Evolutionary conservation across 2,113 vertebrate genomes (phyloP).

Genomic region (Castor canadensis): DNA sequence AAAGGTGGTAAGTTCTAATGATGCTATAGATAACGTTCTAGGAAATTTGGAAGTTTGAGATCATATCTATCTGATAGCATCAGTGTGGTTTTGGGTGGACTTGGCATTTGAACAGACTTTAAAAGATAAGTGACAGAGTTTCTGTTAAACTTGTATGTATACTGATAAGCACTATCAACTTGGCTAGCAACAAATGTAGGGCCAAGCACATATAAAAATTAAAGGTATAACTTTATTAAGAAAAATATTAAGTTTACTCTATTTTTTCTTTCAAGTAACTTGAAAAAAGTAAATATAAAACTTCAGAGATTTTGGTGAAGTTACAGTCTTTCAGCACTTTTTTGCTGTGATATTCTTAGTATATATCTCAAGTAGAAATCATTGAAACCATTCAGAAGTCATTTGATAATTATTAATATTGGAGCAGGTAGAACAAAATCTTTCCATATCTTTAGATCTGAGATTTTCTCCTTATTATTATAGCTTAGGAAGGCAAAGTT

Average conservation of each 20-base stretch:
- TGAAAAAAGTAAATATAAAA: neutral
- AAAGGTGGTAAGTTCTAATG: slow-evolving; percentile 10
- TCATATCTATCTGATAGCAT: neutral
- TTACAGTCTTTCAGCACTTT: neutral
- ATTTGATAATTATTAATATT: slow-evolving; percentile 32
- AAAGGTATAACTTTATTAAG: neutral
- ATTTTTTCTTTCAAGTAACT: slow-evolving; percentile 20
- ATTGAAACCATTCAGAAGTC: neutral
- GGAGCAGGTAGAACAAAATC: neutral
- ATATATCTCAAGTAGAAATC: slow-evolving; percentile 37
- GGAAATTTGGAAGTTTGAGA: slow-evolving; percentile 5
- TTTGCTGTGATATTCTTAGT: neutral
- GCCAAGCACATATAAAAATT: neutral
- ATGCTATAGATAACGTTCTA: neutral
- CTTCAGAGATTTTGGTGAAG: neutral
- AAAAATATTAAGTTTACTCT: neutral
- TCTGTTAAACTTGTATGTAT: neutral
- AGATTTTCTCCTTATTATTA: slow-evolving; percentile 3
- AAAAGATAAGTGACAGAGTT: slow-evolving; percentile 24
- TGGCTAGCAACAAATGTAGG: neutral
- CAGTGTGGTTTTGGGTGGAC: neutral
- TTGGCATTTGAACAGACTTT: neutral
- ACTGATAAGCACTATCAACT: neutral
- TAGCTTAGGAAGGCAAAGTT: neutral
- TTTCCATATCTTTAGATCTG: neutral